phyloP scores from a whole-genome alignment of 2,888 invertebrate species.

The Meteorus cinctellus region DNA sequence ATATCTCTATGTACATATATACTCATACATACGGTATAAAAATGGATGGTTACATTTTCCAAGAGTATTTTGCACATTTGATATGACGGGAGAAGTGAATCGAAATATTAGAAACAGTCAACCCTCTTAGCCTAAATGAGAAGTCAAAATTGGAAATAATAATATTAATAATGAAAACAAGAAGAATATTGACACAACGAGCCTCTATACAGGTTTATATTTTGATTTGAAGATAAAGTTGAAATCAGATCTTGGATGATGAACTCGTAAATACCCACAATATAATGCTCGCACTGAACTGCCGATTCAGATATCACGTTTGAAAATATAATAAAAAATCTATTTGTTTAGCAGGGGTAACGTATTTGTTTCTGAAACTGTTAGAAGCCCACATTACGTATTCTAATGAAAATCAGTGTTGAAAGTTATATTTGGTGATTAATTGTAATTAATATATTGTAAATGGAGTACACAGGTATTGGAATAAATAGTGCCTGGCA shows the following conservation, averaged over 20 bases:
- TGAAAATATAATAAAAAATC: not conserved
- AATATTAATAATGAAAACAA: not conserved
- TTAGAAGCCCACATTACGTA: conserved; percentile 52
- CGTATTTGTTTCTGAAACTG: conserved; percentile 13
- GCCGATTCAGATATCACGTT: not conserved
- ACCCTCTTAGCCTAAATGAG: conserved; percentile 33
- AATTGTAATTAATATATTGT: conserved; percentile 63
- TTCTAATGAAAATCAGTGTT: conserved; percentile 64
- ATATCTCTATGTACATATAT: conserved; percentile 56
- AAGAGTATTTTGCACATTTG: conserved; percentile 73
- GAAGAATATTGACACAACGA: not conserved
- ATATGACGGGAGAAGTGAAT: conserved; percentile 59
- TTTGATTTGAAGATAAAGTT: not conserved
- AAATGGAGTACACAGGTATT: conserved; percentile 70
- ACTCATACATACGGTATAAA: conserved; percentile 51
- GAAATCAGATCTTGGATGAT: not conserved
- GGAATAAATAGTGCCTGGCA: conserved; percentile 73
- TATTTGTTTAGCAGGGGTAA: conserved; percentile 14
- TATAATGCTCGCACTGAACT: not conserved
- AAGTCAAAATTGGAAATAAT: conserved; percentile 34
- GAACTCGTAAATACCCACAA: not conserved
- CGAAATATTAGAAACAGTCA: conserved; percentile 11
- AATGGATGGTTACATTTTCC: conserved; percentile 67
- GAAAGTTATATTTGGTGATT: conserved; percentile 50
- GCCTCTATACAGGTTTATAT: conserved; percentile 8